Evolutionary conservation across 2,888 invertebrate species (phyloP).

Genomic region (Epistrophe grossulariae): DNA sequence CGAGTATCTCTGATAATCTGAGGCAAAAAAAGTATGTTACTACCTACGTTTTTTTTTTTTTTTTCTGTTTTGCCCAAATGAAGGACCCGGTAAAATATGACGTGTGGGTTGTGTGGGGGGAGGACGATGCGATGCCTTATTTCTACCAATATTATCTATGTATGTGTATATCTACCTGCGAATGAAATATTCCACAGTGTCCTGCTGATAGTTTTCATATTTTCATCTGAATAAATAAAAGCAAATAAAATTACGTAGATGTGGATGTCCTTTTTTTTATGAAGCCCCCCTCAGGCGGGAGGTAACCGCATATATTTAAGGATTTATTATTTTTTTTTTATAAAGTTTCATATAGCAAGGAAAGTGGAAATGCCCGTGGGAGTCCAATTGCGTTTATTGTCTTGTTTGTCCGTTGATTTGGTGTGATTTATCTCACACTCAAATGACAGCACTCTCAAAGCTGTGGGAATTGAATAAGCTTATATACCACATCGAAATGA

Average conservation of each 20-base stretch:
- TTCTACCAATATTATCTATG: background rate
- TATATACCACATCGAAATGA: constrained; percentile 10
- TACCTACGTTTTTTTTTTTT: constrained; percentile 27
- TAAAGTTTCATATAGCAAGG: background rate
- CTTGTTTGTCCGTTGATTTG: constrained; percentile 63
- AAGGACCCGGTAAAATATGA: background rate
- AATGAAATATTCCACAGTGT: constrained; percentile 29
- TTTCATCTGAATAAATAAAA: constrained; percentile 70
- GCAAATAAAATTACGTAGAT: constrained; percentile 39
- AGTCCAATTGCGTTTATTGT: constrained; percentile 57
- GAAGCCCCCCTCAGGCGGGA: background rate
- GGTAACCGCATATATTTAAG: background rate
- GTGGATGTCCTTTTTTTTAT: constrained; percentile 30
- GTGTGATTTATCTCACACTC: constrained; percentile 61
- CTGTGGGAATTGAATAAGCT: constrained; percentile 62
- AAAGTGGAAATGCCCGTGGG: constrained; percentile 38
- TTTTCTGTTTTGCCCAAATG: constrained; percentile 6
- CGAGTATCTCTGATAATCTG: constrained; percentile 42
- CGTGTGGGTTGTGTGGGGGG: too few species aligned
- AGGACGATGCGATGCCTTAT: background rate
- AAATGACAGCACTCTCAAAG: constrained; percentile 38
- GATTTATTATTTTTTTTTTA: background rate
- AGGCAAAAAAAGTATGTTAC: constrained; percentile 9
- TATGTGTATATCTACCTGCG: background rate
- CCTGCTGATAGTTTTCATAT: constrained; percentile 71